Conservation (phyloP, 2,888 invertebrate species). For the Spodoptera littoralis region DNA sequence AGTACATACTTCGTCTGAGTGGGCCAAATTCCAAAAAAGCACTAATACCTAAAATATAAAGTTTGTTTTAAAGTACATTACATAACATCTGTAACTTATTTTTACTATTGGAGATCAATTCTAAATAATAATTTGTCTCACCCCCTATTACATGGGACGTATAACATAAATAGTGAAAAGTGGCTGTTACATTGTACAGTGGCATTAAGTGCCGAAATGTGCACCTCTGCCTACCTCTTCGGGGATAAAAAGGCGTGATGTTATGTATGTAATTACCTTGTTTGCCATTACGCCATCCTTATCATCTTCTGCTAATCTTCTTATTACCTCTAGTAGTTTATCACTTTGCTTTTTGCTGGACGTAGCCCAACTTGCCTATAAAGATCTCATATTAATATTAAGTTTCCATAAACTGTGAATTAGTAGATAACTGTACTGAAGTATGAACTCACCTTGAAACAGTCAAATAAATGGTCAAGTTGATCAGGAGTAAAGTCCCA, state of each 20-base stretch:
- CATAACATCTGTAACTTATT: too few relatives aligned
- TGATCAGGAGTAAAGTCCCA: conserved; percentile 99
- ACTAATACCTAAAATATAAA: conserved; percentile 91
- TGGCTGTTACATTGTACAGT: too few relatives aligned
- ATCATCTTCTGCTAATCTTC: conserved; percentile 98
- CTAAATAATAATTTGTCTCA: too few relatives aligned
- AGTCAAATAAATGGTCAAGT: conserved; percentile 98
- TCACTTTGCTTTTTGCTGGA: conserved; percentile 98
- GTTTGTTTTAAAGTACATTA: neutral
- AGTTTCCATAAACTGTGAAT: neutral
- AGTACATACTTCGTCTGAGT: conserved; percentile 98
- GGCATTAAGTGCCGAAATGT: too few relatives aligned
- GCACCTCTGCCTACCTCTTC: too few relatives aligned
- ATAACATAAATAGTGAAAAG: too few relatives aligned
- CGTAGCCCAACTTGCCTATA: conserved; percentile 96
- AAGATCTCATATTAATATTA: conserved; percentile 48
- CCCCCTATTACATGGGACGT: too few relatives aligned
- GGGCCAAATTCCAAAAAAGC: conserved; percentile 98
- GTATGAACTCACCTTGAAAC: conserved; percentile 93
- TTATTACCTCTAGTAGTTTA: conserved; percentile 97
- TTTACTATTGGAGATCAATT: too few relatives aligned
- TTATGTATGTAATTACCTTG: too few relatives aligned
- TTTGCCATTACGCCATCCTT: conserved; percentile 99
- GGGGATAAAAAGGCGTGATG: too few relatives aligned
- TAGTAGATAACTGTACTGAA: neutral